A percentile compares a stretch with the other conserved stretches of the same genome.
Conservation (phyloP, 2,113 vertebrate species). For the Panthera uncia region DNA sequence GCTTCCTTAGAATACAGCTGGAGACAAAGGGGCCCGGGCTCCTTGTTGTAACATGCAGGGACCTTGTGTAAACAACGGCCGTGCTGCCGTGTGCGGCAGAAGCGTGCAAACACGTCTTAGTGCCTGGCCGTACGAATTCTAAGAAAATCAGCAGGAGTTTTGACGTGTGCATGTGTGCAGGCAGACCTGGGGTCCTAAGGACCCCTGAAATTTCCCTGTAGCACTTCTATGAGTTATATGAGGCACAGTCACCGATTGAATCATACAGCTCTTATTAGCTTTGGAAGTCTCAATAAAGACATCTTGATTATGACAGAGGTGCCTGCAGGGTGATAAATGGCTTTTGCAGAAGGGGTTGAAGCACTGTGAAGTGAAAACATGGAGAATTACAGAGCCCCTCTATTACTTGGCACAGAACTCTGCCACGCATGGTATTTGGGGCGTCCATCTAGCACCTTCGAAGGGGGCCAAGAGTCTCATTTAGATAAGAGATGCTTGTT, state of each 20-base stretch:
- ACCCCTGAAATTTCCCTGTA: background rate
- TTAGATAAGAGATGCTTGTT: background rate
- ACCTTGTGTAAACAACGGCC: slow-evolving; percentile 50
- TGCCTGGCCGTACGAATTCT: background rate
- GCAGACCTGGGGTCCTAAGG: slow-evolving; percentile 23
- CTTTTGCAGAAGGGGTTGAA: slow-evolving; percentile 3
- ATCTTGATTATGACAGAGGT: background rate
- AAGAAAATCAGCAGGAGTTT: slow-evolving; percentile 59
- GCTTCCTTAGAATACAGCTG: slow-evolving; percentile 19
- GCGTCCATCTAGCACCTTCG: background rate
- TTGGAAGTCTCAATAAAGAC: slow-evolving; percentile 67
- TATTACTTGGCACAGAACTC: background rate
- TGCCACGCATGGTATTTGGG: rapidly evolving
- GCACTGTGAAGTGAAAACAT: background rate
- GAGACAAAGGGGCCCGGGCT: slow-evolving; percentile 48
- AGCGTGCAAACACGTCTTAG: slow-evolving; percentile 5
- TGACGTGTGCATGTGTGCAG: background rate
- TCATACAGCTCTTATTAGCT: slow-evolving; percentile 68
- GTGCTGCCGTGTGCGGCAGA: background rate
- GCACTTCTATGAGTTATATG: slow-evolving; percentile 29
- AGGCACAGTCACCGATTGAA: slow-evolving; percentile 59
- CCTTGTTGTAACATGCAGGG: slow-evolving; percentile 67
- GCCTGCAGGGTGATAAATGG: slow-evolving; percentile 32
- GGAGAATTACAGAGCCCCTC: background rate
- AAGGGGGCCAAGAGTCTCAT: background rate